Conservation (phyloP, 2,797 vertebrate species). For the Tenualosa ilisha region DNA sequence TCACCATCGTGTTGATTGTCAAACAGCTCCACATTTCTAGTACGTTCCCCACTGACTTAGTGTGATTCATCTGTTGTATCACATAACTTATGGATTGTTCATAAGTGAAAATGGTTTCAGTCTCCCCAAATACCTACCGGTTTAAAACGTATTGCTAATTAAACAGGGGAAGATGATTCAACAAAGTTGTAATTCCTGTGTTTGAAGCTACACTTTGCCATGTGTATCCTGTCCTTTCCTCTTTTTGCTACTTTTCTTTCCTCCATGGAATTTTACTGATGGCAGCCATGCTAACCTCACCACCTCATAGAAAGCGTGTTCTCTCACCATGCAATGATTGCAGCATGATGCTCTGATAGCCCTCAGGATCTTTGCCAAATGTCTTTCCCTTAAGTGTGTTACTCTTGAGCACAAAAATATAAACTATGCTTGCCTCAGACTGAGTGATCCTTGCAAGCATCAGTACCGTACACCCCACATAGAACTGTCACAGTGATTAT, state of each 20-base stretch:
- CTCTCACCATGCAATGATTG: not conserved
- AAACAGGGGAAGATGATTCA: not conserved
- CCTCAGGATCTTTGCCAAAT: not conserved
- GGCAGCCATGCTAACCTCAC: not conserved
- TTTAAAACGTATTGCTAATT: not conserved
- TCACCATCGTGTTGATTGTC: too few species aligned
- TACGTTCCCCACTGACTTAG: too few species aligned
- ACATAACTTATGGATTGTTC: not conserved
- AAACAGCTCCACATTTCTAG: too few species aligned
- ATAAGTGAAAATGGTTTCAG: not conserved
- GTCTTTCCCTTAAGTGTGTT: not conserved
- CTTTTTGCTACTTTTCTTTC: not conserved
- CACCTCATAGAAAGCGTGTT: not conserved
- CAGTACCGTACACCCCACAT: not conserved
- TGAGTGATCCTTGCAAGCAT: not conserved
- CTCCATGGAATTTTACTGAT: not conserved
- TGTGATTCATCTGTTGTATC: not conserved
- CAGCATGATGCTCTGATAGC: not conserved
- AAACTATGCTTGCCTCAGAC: not conserved
- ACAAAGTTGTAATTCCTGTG: too few species aligned
- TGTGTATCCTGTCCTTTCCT: too few species aligned
- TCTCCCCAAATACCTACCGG: not conserved
- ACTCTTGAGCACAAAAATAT: not conserved
- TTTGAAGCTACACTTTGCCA: not conserved
- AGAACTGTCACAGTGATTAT: constrained; percentile 7